Percentiles rank a stretch among this genome's conserved stretches.
phyloP scores from a whole-genome alignment of 2,113 vertebrate genomes.

The Percopsis transmontana region DNA sequence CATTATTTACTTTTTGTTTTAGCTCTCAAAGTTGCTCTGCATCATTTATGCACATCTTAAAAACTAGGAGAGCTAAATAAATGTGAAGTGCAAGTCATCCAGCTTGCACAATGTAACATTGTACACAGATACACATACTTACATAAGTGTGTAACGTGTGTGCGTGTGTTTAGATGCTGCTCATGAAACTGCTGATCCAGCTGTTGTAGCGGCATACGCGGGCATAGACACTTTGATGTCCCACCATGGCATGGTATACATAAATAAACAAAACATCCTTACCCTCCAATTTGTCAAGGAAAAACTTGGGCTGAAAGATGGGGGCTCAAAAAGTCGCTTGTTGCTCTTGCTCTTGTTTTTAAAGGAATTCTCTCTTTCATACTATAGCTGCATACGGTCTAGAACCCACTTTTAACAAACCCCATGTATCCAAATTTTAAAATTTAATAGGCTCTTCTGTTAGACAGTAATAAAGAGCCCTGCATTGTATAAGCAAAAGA shows the following conservation, averaged over 20 bases:
- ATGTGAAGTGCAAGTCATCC: not conserved
- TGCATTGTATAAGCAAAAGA: not conserved
- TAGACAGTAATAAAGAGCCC: not conserved
- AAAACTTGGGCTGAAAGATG: too few relatives aligned
- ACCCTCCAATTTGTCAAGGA: too few relatives aligned
- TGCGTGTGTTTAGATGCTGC: conserved; percentile 59
- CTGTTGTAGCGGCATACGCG: conserved; percentile 78
- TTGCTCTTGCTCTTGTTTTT: too few relatives aligned
- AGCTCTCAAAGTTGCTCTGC: too few relatives aligned
- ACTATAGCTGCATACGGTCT: too few relatives aligned
- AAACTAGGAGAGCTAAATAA: conserved; percentile 23
- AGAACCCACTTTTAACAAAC: not conserved
- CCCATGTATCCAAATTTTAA: not conserved
- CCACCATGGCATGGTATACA: conserved; percentile 68
- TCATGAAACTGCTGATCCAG: conserved; percentile 73
- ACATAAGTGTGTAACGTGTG: not conserved
- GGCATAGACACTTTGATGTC: conserved; percentile 79
- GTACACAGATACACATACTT: not conserved
- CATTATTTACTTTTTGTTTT: too few relatives aligned
- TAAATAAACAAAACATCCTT: too few relatives aligned
- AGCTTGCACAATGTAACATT: not conserved
- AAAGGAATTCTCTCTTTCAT: too few relatives aligned
- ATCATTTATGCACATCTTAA: conserved; percentile 1
- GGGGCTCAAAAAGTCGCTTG: too few relatives aligned
- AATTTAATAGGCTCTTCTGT: not conserved